These are phyloP conservation scores for Cariama cristata DNA, from an alignment of 2,113 vertebrate species.

Conservation along the genomic window DNA sequence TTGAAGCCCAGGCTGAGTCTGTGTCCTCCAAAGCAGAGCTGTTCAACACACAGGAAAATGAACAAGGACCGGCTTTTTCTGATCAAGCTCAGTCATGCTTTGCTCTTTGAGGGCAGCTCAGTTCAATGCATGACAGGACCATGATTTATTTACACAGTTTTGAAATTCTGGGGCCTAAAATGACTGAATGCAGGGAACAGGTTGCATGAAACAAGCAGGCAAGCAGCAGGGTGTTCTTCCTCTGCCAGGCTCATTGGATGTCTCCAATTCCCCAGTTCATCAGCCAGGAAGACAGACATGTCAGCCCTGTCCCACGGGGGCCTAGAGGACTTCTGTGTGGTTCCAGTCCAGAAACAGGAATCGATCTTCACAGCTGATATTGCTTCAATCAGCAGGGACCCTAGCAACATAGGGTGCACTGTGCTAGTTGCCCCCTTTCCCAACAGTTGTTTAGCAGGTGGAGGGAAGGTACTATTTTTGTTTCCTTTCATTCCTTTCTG, in stretches of 20 bases:
- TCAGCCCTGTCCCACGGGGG: not conserved
- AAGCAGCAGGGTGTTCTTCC: not conserved
- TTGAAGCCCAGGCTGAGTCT: not conserved
- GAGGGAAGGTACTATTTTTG: not conserved
- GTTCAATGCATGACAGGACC: not conserved
- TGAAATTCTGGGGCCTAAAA: not conserved
- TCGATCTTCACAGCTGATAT: not conserved
- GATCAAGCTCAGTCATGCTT: not conserved
- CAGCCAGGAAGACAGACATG: not conserved
- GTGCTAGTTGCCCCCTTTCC: not conserved
- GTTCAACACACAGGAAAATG: rapidly evolving
- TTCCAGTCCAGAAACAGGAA: not conserved
- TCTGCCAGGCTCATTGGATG: not conserved
- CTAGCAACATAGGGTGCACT: not conserved
- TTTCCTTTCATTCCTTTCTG: not conserved
- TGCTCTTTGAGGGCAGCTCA: not conserved
- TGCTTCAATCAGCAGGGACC: not conserved
- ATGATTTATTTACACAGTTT: not conserved
- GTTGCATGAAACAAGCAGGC: not conserved
- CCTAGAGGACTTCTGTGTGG: not conserved
- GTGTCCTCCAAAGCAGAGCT: not conserved
- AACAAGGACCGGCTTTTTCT: not conserved
- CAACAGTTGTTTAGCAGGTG: not conserved
- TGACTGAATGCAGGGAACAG: not conserved
- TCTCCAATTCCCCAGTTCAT: not conserved